phyloP scores from a whole-genome alignment of 2,113 vertebrate species.

The Perognathus longimembris region DNA sequence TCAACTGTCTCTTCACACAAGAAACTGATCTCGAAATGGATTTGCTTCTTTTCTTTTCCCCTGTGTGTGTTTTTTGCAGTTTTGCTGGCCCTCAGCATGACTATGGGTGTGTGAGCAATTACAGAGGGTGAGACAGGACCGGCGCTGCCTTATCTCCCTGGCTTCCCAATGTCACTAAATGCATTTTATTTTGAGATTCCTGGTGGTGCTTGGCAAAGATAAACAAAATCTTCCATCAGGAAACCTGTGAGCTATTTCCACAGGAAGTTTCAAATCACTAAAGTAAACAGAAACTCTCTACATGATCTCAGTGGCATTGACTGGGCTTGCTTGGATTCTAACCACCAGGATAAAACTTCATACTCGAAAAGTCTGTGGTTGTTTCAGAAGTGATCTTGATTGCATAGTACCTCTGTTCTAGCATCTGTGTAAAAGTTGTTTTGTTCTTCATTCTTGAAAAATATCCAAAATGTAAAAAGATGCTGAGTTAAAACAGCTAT shows the following conservation, averaged over 20 bases:
- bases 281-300: slow-evolving; percentile 96
- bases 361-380: slow-evolving; percentile 44
- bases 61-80: slow-evolving; percentile 79
- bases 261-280: slow-evolving; percentile 99
- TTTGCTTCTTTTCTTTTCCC: slow-evolving; percentile 5
- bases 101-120: slow-evolving; percentile 89
- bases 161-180: slow-evolving; percentile 92
- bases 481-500: slow-evolving; percentile 59
- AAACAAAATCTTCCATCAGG: slow-evolving; percentile 99
- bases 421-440: not conserved
- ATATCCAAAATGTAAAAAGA: slow-evolving; percentile 66
- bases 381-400: slow-evolving; percentile 70
- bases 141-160: slow-evolving; percentile 93
- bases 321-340: slow-evolving; percentile 77
- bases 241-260: slow-evolving; percentile 99
- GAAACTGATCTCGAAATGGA: not conserved
- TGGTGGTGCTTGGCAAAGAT: slow-evolving; percentile 99
- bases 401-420: not conserved
- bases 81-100: slow-evolving; percentile 85
- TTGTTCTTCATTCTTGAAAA: slow-evolving; percentile 68
- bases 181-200: slow-evolving; percentile 99
- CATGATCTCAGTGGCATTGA: slow-evolving; percentile 85
- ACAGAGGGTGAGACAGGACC: slow-evolving; percentile 94
- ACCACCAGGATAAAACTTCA: slow-evolving; percentile 75
- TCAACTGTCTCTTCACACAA: not conserved